Evolutionary conservation across 2,888 invertebrate species (phyloP).

Genomic region (Pedicia rivosa): DNA sequence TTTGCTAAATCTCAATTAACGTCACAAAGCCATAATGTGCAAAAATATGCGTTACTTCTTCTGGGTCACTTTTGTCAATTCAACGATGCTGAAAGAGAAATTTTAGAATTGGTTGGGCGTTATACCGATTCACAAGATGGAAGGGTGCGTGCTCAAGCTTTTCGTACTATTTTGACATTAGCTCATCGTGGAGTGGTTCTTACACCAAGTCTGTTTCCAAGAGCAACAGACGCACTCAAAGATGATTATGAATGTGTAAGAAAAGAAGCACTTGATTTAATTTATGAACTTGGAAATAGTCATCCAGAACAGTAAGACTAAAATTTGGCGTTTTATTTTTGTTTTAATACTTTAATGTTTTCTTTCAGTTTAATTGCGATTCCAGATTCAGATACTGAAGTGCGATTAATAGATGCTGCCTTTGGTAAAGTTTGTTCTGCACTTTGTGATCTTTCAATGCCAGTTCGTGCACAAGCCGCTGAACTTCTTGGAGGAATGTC

Average conservation of each 20-base stretch:
- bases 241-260: constrained; percentile 93
- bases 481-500: constrained; percentile 74
- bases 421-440: constrained; percentile 90
- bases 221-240: constrained; percentile 55
- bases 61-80: constrained; percentile 24
- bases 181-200: constrained; percentile 68
- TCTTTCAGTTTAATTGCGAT: constrained; percentile 45
- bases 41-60: constrained; percentile 26
- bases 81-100: constrained; percentile 40
- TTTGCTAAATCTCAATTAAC: constrained; percentile 25
- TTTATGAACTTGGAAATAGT: constrained; percentile 71
- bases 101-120: constrained; percentile 59
- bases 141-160: constrained; percentile 75
- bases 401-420: constrained; percentile 86
- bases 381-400: constrained; percentile 62
- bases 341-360: too few species aligned
- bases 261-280: constrained; percentile 66
- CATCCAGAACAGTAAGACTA: constrained; percentile 67
- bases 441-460: constrained; percentile 81
- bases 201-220: constrained; percentile 45
- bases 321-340: background rate
- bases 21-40: constrained; percentile 26
- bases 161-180: constrained; percentile 67
- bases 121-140: constrained; percentile 83
- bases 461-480: constrained; percentile 73